Base-by-base conservation (phyloP, 2,113 vertebrate genomes). In the Nansenia antarctica region DNA sequence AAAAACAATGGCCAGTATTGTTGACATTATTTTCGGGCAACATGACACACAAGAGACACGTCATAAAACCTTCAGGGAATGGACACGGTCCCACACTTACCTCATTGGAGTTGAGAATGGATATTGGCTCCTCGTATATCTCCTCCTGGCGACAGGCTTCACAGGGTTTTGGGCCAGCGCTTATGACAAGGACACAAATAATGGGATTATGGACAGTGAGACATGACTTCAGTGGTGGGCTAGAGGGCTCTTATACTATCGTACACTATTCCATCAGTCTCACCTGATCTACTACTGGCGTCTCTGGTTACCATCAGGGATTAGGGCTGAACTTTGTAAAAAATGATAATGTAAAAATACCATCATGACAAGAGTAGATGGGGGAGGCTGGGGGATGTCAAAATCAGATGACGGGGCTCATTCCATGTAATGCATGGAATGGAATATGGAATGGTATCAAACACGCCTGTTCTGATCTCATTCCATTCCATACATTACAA, bases 91-190 rank as follows among this genome's bases (percentile, higher is more conserved):
- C 1, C 42, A 31, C 59, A 65, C 85, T 82, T 68, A 90, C 90
- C 65, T 91, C 87, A 42, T 57, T 85, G 3, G 79, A 76, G 87
- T 96, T 95, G 42, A 98, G 82, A 71, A 96, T 88, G 2, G 96
- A 98, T 42, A 90, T 53, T 0, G 94, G 94, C 58, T 97, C 95
- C 73, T 98, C 96, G 0, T 94, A 97, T 11, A 98, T 94, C 18
- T 94, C 94, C 60, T 98, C 96, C 9, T 94, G 90, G 47, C 93
- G 91, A 6, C 96, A 98, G 69, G 94, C 96, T 9, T 95, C 91
- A 57, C 96, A 98, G 52, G 94, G 95, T 47, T 95, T 95, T 34
- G 96, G 95, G 22, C 96, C 96, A 2, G 90, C 89, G 76, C 96
- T 98, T 53, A 45, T n/a, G 77, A 69, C 80, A 37, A 81, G 70